Evolutionary conservation across 2,888 invertebrate genomes (phyloP).

Genomic region (Esperia sulphurella): DNA sequence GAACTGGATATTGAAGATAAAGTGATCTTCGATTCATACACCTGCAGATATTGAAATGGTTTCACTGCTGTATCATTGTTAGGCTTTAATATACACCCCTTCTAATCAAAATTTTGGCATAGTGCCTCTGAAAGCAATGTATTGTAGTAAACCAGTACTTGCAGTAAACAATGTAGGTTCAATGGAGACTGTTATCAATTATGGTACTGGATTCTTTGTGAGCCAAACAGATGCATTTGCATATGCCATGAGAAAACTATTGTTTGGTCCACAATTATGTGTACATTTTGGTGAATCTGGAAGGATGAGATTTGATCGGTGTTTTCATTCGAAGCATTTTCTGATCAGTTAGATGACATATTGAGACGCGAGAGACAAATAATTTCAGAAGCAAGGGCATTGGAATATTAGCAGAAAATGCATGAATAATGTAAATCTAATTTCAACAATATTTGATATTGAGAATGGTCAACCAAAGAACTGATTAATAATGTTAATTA

Average conservation of each 20-base stretch:
- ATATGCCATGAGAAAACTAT: conserved; percentile 84
- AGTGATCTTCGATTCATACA: conserved; percentile 90
- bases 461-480: conserved; percentile 46
- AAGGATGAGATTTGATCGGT: conserved; percentile 85
- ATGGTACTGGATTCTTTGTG: conserved; percentile 90
- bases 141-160: conserved; percentile 93
- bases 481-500: background rate
- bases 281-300: conserved; percentile 88
- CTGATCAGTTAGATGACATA: conserved; percentile 81
- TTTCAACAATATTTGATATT: conserved; percentile 70
- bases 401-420: conserved; percentile 60
- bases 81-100: conserved; percentile 95
- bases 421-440: conserved; percentile 59
- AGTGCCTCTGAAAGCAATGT: conserved; percentile 99
- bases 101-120: conserved; percentile 99
- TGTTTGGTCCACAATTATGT: conserved; percentile 80
- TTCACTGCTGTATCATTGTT: conserved; percentile 86
- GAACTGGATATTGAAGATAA: conserved; percentile 83
- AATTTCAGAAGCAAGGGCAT: conserved; percentile 60
- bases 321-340: conserved; percentile 92
- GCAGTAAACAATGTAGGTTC: conserved; percentile 98
- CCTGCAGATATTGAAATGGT: conserved; percentile 92
- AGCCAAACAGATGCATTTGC: conserved; percentile 86
- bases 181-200: conserved; percentile 91
- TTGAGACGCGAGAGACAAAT: conserved; percentile 64